These are phyloP conservation scores for Temnothorax longispinosus DNA, from an alignment of 1,140 invertebrate genomes.

Conservation along the genomic window DNA sequence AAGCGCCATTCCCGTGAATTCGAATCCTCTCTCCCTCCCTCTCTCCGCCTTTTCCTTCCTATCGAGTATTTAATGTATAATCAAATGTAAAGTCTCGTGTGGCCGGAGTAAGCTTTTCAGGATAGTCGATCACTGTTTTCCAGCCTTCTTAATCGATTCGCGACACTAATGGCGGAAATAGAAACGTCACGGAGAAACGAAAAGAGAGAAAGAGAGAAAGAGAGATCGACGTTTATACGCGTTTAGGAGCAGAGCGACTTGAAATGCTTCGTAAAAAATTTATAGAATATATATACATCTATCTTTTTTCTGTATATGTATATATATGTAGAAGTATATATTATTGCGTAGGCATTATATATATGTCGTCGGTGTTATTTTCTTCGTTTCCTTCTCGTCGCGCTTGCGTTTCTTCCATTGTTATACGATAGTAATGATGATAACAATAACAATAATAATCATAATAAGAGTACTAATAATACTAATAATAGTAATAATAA, in stretches of 20 bases:
- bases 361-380: constrained; percentile 43
- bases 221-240: constrained; percentile 62
- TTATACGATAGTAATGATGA: constrained; percentile 45
- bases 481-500: constrained; percentile 65
- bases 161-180: constrained; percentile 30
- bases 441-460: constrained; percentile 60
- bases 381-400: constrained; percentile 34
- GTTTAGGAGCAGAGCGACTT: constrained; percentile 66
- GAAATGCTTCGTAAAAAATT: constrained; percentile 76
- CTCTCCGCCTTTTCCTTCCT: not conserved
- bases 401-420: constrained; percentile 57
- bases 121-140: constrained; percentile 31
- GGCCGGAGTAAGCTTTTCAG: not conserved
- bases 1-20: constrained; percentile 18
- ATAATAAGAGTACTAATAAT: constrained; percentile 54
- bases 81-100: not conserved
- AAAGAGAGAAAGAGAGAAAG: constrained; percentile 68
- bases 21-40: not conserved
- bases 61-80: not conserved
- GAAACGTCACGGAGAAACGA: constrained; percentile 65
- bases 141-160: not conserved
- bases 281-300: constrained; percentile 64
- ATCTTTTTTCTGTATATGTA: constrained; percentile 17
- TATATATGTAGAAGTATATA: constrained; percentile 67
- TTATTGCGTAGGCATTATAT: constrained; percentile 71